Percentiles rank a stretch among this genome's conserved stretches.
Conservation (phyloP, 1,140 invertebrate genomes). For the Pomacea maculata region DNA sequence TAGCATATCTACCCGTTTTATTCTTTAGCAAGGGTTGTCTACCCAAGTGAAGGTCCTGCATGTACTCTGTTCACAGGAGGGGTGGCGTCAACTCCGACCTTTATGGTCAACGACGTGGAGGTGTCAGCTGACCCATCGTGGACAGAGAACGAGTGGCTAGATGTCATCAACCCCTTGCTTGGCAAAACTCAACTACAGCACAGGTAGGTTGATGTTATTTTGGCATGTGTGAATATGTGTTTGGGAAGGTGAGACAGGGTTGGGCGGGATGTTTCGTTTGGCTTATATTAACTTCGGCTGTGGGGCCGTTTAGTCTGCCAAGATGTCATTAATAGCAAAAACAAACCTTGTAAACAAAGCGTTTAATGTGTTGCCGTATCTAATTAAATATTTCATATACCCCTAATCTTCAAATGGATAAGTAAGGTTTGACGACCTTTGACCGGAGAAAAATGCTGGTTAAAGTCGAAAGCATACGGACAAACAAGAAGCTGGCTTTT, state of each 20-base stretch:
- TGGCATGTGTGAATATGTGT: background rate
- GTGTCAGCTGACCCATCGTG: constrained; percentile 41
- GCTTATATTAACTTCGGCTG: too few relatives aligned
- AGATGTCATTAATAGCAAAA: too few relatives aligned
- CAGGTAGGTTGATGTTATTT: background rate
- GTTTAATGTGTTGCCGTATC: too few relatives aligned
- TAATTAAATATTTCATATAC: too few relatives aligned
- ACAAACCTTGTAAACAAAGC: too few relatives aligned
- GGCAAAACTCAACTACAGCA: background rate
- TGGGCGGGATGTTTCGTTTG: background rate
- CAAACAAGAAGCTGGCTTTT: too few relatives aligned
- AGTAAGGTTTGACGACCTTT: too few relatives aligned
- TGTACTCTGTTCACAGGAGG: constrained; percentile 31
- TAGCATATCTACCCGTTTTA: background rate
- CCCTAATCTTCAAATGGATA: too few relatives aligned
- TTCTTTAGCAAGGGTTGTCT: background rate
- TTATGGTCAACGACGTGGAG: constrained; percentile 50
- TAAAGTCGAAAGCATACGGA: too few relatives aligned
- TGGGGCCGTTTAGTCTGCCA: too few relatives aligned
- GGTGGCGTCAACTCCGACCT: constrained; percentile 41
- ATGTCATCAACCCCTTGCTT: constrained; percentile 48
- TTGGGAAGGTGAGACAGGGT: background rate
- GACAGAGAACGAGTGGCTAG: constrained; percentile 43
- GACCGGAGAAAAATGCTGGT: too few relatives aligned
- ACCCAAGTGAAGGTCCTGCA: background rate